Base-by-base conservation (phyloP, 2,113 vertebrate genomes). In the Neomonachus schauinslandi region DNA sequence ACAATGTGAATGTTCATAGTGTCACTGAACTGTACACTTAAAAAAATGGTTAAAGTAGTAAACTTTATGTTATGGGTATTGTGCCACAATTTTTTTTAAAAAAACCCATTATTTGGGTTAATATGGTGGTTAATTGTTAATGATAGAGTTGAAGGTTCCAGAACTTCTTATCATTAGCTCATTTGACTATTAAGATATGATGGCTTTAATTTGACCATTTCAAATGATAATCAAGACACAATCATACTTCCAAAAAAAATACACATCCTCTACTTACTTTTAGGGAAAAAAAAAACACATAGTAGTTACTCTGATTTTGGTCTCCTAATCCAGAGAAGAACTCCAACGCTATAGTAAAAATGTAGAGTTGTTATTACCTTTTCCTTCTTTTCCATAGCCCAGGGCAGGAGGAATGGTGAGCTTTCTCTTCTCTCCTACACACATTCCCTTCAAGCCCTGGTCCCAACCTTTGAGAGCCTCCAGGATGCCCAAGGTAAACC, bases 381-480 rank as follows among this genome's bases (percentile, higher is more conserved):
- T 99, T 95, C 99, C 99, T 98, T 99, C 99, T 98, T 99, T 99
- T 95, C 99, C 99, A 95, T 99, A 99, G 63, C 98, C 99, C 96
- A 99, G 99, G 63, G 99, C 98, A 69, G 99, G 98, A 91, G 99
- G 99, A 90, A 99, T 91, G 42, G 98, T 99, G 69, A 99, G 98
- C 95, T 99, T 99, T 93, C 99, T 98, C 96, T 99, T 99, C 97
- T 99, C 99, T 97, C 99, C 99, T 26, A 98, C 96, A 98, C 99
- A 99, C 99, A 99, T 99, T 88, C 99, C 98, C 97, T 99, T 98
- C 97, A 99, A 98, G 87, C 99, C 99, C 97, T 98, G 99, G 98
- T 99, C 99, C 99, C 99, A 99, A 88, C 99, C 99, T 98, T 98
- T 99, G 92, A 99, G 98, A 72, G 99, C 99, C 98, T 99, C 99